Evolutionary conservation across 2,888 invertebrate species (phyloP), one percentile per base, ranked within the genome.

Genomic region (Andrena dorsata): DNA sequence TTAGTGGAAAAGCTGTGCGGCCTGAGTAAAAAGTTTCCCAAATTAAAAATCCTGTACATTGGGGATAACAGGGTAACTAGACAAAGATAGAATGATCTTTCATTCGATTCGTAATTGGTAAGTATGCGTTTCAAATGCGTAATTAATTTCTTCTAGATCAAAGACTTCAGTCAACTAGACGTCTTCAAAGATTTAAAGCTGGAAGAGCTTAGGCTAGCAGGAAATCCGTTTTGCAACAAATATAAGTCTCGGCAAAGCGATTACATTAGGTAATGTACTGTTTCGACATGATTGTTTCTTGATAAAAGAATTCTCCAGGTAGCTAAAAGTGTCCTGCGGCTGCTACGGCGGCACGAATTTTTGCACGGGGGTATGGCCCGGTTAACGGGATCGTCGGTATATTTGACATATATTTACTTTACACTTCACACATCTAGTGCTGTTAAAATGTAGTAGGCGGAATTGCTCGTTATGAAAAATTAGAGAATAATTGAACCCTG

Each of bases 171-270:
- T 28, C 95, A 95, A 51, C 91, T 98, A 91, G 96, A 97, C 85
- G 94, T 95, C 30, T 92, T 98, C 72, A 96, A 96, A 90, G 95
- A 96, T 10, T 94, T 98, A 71, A 96, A 96, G 0, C 94, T 98
- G 53, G 95, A 96, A 16, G 98, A 98, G 92, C 93, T 98, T 72
- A 95, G 96, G 71, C 94, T 98, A 86, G 96, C 96, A 93, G 97
- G 97, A 88, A 98, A 98, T 94, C 97, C 97, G 0, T 92, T 98
- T 74, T 96, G 97, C 94, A 96, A 96, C 92, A 97, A 96, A 94
- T 98, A 96, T 94, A 96, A 95, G 93, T 96, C 97, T 90, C 90
- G 90, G 61, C 96, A 97, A 92, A 95, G 96, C 77, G 94, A 96
- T 47, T 98, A 98, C 92, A 95, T 98, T 95, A 98, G 98, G 98